Evolutionary conservation across 2,113 vertebrate species (phyloP), one percentile per base, ranked within the genome.

Genomic region (Cyanoderma ruficeps): DNA sequence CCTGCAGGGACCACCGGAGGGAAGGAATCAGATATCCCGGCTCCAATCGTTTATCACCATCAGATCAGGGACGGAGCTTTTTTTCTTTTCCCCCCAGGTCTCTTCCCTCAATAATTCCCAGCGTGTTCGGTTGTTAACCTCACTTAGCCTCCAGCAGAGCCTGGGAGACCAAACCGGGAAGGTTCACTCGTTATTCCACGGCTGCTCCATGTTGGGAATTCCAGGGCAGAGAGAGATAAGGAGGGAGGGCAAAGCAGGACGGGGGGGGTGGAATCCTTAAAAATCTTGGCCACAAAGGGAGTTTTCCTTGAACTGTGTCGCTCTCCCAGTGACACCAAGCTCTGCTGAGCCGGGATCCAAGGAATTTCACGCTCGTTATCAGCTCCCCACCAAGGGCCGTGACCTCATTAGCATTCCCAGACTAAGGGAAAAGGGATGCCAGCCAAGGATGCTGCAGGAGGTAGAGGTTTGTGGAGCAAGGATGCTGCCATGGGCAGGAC

Each of bases 71-170:
- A 94, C 0, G 4, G 64, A 87, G 92, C 88, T 90, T 83, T 53
- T 56, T 21, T 21, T 27, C 28, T 52, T 28, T 50, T 49, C 13
- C 5, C 69, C 87, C 94, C 90, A 77, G 46, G 55, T 55, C 84
- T 92, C 89, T 72, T 83, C 70, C 85, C 93, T 87, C 87, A 87
- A 74, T 90, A 56, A 90, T 91, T 95, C 61, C 53, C 8, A 7
- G 91, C n/a, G 3, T 97, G 97, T 97, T 94, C 33, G 1, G 95
- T 90, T 95, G 97, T 98, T 97, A 98, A 97, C 97, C 97, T 97
- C 96, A 97, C 93, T 97, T 97, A 97, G 96, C 96, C 97, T 95
- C 94, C 93, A 90, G 89, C 83, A 68, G 87, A 70, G 83, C 94
- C 87, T 72, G 68, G 65, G 89, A 87, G 83, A 92, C 89, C 82